Conservation (phyloP, 2,888 invertebrate species). For the Eudasyphora cyanicolor region DNA sequence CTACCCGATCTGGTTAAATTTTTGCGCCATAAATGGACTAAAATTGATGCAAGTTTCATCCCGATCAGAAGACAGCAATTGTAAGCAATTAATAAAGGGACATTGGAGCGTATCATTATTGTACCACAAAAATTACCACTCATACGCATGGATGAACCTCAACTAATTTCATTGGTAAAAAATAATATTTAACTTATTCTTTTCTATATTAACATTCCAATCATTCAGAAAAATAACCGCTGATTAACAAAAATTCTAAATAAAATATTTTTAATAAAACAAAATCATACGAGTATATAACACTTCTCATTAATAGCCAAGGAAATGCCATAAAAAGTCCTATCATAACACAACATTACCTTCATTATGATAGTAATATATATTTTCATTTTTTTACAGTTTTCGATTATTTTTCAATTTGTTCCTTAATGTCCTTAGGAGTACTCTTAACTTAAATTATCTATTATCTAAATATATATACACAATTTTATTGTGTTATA, state of each 20-base stretch:
- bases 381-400: background rate
- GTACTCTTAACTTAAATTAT: background rate
- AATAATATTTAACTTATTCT: too few relatives aligned
- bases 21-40: too few relatives aligned
- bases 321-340: background rate
- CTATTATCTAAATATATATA: too few relatives aligned
- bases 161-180: background rate
- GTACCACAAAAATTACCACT: background rate
- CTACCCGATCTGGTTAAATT: too few relatives aligned
- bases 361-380: background rate
- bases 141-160: background rate
- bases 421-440: background rate
- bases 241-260: background rate
- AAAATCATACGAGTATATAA: background rate
- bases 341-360: background rate
- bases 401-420: background rate
- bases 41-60: too few relatives aligned
- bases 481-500: constrained; percentile 1
- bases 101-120: background rate
- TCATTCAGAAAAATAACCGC: too few relatives aligned
- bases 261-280: background rate
- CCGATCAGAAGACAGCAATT: too few relatives aligned
- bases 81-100: too few relatives aligned
- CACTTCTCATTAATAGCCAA: background rate
- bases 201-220: too few relatives aligned